Base-by-base conservation (phyloP, 2,888 invertebrate genomes). In the Hemicrepidius hirtus region DNA sequence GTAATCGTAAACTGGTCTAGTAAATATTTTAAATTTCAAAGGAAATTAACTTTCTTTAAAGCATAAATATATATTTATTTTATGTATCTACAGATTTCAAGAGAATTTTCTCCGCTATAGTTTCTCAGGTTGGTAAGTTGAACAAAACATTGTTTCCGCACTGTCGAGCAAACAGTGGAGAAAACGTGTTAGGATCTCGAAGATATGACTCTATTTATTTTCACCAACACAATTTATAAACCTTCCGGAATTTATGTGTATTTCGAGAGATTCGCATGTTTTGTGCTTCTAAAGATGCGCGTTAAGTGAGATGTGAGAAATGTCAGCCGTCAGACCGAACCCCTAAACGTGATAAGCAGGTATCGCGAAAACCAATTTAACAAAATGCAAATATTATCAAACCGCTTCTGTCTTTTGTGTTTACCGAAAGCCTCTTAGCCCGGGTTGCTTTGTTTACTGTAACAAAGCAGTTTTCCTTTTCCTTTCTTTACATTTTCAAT, bases 351-450 rank as follows among this genome's bases (percentile, higher is more conserved):
- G 67, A 67, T 71, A 62, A 71, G 73, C 62, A 68, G 70, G 74
- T 77, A 75, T 75, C 68, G 72, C 74, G 65, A 68, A 77, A 77
- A 76, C 76, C 77, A 77, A 77, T 77, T 77, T 76, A 49, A 65
- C 68, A 71, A 74, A 75, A 76, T 68, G 71, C 75, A 75, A 74
- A 74, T 73, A 75, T 68, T 63, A 50, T 57, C 64, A 60, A 57
- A 64, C 13, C 64, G 59, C 53, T 44, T 63, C 64, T 55, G 63
- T 69, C 64, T 53, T 53, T 57, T 70, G 53, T 70, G 60, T 70
- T 63, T 68, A 62, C 60, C 49, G 20, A 68, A 21, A 50, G 28
- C 50, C 44, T 50, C 50, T 59, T 59, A 49, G 67, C 35, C 35
- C n/a, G 32, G 46, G 40, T n/a, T 50, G 62, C 62, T 63, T 46